Percentiles rank a stretch among this genome's conserved stretches.
Conservation (phyloP, 2,113 vertebrate species). For the Dromiciops gliroides region DNA sequence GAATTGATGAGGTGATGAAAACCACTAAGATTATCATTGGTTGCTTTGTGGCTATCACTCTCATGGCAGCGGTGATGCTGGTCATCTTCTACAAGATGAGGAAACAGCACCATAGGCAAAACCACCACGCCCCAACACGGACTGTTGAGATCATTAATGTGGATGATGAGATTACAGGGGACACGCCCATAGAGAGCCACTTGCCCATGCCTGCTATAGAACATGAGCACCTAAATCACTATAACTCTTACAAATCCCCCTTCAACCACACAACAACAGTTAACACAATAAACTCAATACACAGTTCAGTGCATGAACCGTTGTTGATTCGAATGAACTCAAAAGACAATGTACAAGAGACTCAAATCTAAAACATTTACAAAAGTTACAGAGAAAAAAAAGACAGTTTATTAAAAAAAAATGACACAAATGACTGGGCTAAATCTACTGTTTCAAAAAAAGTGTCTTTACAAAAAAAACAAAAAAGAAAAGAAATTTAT, state of each 20-base stretch:
- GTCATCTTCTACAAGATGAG: slow-evolving; percentile 99
- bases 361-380: slow-evolving; percentile 94
- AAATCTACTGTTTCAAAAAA: slow-evolving; percentile 98
- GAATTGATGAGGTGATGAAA: slow-evolving; percentile 99
- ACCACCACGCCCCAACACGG: slow-evolving; percentile 95
- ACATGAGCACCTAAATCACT: slow-evolving; percentile 99
- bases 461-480: slow-evolving; percentile 99
- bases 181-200: slow-evolving; percentile 95
- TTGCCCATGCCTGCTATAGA: slow-evolving; percentile 96
- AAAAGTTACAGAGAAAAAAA: slow-evolving; percentile 85
- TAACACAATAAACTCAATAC: slow-evolving; percentile 99
- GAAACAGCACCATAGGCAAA: slow-evolving; percentile 99
- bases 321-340: slow-evolving; percentile 99
- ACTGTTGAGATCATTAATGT: slow-evolving; percentile 99
- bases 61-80: slow-evolving; percentile 99
- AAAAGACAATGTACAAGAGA: slow-evolving; percentile 99
- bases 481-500: slow-evolving; percentile 97
- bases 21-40: slow-evolving; percentile 99
- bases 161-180: slow-evolving; percentile 97
- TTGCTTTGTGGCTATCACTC: slow-evolving; percentile 99
- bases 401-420: slow-evolving; percentile 91
- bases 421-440: slow-evolving; percentile 96
- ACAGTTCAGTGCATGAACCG: slow-evolving; percentile 99
- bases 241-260: slow-evolving; percentile 97
- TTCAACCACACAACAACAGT: slow-evolving; percentile 97